Evolutionary conservation across 2,888 invertebrate species (phyloP).

Genomic region (Machimus rusticus): DNA sequence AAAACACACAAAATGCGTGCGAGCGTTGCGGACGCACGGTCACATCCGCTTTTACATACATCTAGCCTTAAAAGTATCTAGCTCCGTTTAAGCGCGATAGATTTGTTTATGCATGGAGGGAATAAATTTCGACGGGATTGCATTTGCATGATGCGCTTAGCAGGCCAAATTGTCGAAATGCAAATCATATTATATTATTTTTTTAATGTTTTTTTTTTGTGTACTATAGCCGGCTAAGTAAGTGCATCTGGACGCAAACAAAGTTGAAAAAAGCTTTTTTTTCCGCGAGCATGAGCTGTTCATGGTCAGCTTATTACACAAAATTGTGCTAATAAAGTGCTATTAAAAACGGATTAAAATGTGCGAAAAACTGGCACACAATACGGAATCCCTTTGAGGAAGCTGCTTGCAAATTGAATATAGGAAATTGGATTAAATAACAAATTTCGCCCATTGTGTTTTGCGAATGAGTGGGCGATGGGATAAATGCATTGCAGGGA

Average conservation of each 20-base stretch:
- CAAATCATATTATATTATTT: not conserved
- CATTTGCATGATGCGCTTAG: not conserved
- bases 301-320: not conserved
- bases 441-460: not conserved
- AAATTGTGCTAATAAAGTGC: not conserved
- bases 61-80: conserved; percentile 15
- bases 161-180: not conserved
- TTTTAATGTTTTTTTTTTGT: not conserved
- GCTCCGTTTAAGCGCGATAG: not conserved
- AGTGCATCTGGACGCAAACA: not conserved
- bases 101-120: conserved; percentile 39
- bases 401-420: not conserved
- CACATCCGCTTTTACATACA: not conserved
- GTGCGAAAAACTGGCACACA: not conserved
- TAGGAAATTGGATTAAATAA: not conserved
- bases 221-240: not conserved
- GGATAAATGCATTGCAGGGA: not conserved
- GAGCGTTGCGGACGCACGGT: not conserved
- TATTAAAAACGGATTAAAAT: not conserved
- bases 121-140: conserved; percentile 27
- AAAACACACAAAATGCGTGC: not conserved
- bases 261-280: not conserved
- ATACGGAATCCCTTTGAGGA: not conserved
- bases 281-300: not conserved
- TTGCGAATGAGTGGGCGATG: not conserved